phyloP scores from a whole-genome alignment of 2,888 invertebrate genomes.

The Meliscaeva auricollis region DNA sequence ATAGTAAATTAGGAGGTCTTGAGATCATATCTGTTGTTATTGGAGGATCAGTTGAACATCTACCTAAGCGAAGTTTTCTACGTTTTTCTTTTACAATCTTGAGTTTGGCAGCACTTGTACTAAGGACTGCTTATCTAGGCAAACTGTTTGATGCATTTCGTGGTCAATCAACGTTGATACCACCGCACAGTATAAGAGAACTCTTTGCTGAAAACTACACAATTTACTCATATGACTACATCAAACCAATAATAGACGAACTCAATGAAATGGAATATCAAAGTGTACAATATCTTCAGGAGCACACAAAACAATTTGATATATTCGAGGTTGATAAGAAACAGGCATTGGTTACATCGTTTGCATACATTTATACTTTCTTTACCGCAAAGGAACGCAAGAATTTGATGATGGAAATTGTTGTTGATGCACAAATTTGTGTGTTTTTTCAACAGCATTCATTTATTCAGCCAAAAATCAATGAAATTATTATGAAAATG shows the following conservation, averaged over 20 bases:
- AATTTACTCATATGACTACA: not conserved
- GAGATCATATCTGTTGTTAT: not conserved
- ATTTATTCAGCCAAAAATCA: not conserved
- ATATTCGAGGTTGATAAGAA: not conserved
- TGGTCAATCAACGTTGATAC: not conserved
- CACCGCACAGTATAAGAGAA: conserved; percentile 3
- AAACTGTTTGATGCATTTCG: conserved; percentile 3
- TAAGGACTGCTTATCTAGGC: not conserved
- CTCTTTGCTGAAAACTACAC: conserved; percentile 26
- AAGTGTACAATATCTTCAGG: not conserved
- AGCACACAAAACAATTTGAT: not conserved
- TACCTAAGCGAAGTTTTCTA: not conserved
- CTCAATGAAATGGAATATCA: not conserved
- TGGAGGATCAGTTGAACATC: not conserved
- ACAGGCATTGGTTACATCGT: not conserved
- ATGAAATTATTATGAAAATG: not conserved
- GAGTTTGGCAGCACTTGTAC: not conserved
- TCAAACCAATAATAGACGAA: not conserved
- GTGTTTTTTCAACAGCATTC: not conserved
- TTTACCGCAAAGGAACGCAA: not conserved
- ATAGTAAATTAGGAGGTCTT: not conserved
- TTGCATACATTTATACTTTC: not conserved
- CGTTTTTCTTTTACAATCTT: not conserved
- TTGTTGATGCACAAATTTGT: not conserved
- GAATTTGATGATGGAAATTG: not conserved